phyloP scores from a whole-genome alignment of 1,140 invertebrate species.

The Pygmarrhopalites habei region DNA sequence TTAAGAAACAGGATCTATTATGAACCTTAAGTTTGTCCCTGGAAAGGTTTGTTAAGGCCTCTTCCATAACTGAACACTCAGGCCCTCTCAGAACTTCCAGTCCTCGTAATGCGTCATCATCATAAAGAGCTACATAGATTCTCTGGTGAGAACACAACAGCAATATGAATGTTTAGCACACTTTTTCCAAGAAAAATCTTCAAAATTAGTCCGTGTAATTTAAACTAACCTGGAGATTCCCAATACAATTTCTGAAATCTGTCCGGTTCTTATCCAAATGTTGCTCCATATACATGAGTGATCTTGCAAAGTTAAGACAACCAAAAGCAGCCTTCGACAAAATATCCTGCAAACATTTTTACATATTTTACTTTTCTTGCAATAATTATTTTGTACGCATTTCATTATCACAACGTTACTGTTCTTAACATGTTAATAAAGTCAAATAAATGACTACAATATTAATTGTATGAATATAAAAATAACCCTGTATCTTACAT shows the following conservation, averaged over 20 bases:
- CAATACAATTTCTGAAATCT: conserved; percentile 45
- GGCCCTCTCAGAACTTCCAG: conserved; percentile 46
- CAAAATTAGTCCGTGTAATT: too few relatives aligned
- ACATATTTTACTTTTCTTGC: too few relatives aligned
- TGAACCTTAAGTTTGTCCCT: conserved; percentile 43
- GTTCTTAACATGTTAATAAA: too few relatives aligned
- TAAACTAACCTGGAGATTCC: conserved; percentile 21
- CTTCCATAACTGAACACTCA: conserved; percentile 47
- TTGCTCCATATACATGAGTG: conserved; percentile 51
- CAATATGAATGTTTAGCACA: too few relatives aligned
- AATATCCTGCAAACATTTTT: conserved; percentile 46
- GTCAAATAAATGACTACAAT: too few relatives aligned
- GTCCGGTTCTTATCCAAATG: conserved; percentile 43
- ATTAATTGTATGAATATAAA: too few relatives aligned
- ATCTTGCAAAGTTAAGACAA: conserved; percentile 50
- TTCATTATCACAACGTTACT: too few relatives aligned
- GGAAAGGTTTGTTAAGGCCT: conserved; percentile 50
- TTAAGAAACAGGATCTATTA: background rate
- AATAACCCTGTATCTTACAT: too few relatives aligned
- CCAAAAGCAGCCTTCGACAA: conserved; percentile 50
- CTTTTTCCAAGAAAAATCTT: too few relatives aligned
- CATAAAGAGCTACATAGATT: conserved; percentile 52
- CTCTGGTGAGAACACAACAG: too few relatives aligned
- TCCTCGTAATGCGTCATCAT: conserved; percentile 54
- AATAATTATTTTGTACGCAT: too few relatives aligned